These are phyloP conservation scores for Piaya cayana DNA, from an alignment of 2,113 vertebrate species.

Conservation along the genomic window DNA sequence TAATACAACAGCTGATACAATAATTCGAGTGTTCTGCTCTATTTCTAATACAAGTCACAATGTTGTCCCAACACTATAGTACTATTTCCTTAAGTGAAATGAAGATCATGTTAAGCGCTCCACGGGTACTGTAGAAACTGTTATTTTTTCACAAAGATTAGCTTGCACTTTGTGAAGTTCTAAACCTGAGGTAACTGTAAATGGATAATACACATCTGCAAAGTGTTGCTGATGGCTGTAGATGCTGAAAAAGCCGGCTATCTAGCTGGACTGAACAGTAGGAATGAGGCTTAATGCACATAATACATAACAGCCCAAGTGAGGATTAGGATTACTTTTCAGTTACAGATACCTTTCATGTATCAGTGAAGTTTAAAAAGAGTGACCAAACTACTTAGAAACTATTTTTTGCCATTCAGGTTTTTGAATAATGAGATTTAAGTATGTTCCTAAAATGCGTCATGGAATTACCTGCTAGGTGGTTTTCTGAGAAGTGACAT, in stretches of 20 bases:
- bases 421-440: neutral
- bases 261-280: neutral
- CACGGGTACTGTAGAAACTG: neutral
- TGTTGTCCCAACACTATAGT: neutral
- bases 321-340: neutral
- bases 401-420: neutral
- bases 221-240: neutral
- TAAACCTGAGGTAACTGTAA: neutral
- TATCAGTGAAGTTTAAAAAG: neutral
- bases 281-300: neutral
- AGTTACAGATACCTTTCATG: neutral
- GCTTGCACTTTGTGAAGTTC: neutral
- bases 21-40: neutral
- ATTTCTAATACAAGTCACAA: neutral
- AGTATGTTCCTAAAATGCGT: neutral
- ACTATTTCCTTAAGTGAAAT: neutral
- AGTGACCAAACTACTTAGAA: neutral
- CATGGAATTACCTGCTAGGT: neutral
- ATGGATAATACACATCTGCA: neutral
- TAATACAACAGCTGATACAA: neutral
- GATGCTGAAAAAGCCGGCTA: neutral
- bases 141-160: neutral
- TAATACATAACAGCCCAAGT: neutral
- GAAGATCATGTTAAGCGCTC: accelerated
- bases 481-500: neutral